Evolutionary conservation across 2,888 invertebrate species (phyloP).

Genomic region (Calephelis perditalis): DNA sequence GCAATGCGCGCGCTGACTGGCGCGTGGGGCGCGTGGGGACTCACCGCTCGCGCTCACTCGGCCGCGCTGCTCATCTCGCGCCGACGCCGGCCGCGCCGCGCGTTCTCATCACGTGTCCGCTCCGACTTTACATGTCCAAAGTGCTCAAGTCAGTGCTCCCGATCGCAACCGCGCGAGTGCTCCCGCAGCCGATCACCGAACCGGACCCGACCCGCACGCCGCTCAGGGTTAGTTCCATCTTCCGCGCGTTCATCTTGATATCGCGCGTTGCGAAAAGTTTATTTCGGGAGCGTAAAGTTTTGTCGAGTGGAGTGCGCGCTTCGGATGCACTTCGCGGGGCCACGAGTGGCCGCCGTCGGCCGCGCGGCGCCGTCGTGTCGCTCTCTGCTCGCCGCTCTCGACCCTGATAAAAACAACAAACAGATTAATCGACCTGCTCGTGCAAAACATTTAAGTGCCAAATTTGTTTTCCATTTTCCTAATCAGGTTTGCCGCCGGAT

Average conservation of each 20-base stretch:
- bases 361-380: slow-evolving; percentile 68
- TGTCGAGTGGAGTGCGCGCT: slow-evolving; percentile 66
- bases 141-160: slow-evolving; percentile 75
- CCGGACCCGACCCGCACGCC: slow-evolving; percentile 67
- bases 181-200: slow-evolving; percentile 67
- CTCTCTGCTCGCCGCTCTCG: slow-evolving; percentile 60
- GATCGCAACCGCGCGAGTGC: slow-evolving; percentile 69
- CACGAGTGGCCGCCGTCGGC: slow-evolving; percentile 65
- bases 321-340: slow-evolving; percentile 67
- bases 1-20: slow-evolving; percentile 60
- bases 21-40: slow-evolving; percentile 48
- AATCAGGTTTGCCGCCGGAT: slow-evolving; percentile 39
- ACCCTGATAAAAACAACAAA: slow-evolving; percentile 71
- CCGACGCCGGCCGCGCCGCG: slow-evolving; percentile 69
- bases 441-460: slow-evolving; percentile 49
- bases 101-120: slow-evolving; percentile 55
- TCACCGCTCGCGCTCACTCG: slow-evolving; percentile 56
- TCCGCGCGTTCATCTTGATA: slow-evolving; percentile 45
- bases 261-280: slow-evolving; percentile 60
- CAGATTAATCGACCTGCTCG: slow-evolving; percentile 69
- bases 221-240: slow-evolving; percentile 69
- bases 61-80: slow-evolving; percentile 65
- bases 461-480: slow-evolving; percentile 42
- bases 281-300: slow-evolving; percentile 65
- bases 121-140: slow-evolving; percentile 70